Base-by-base conservation (phyloP, 2,113 vertebrate species). In the Ophthalmolycus amberensis region DNA sequence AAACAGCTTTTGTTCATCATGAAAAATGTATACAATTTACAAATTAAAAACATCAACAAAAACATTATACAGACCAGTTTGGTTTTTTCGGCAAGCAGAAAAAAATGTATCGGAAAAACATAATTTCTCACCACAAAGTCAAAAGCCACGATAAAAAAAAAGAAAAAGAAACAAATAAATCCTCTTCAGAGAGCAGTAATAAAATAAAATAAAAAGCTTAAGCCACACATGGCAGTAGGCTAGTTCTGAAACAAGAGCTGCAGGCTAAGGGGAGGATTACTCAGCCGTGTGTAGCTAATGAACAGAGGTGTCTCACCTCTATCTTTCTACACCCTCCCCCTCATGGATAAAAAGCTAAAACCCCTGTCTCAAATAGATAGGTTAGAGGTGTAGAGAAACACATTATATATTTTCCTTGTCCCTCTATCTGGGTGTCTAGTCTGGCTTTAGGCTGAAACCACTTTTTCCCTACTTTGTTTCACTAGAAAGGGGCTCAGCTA, bases 31-130 rank as follows among this genome's bases (percentile, higher is more conserved):
- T 90, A 91, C 88, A 91, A 89, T 93, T 91, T 92, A 94, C 90
- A 94, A 94, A 93, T 88, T 75, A 88, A 88, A 78, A 93, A 91
- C 85, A 89, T 76, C 74, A 90, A 93, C 88, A 91, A 84, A 86
- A 93, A 90, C 84, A 90, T 78, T 91, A 73, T 90, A 93, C 90
- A 93, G 91, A 95, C 92, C 93, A 94, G 92, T 95, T 94, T 95
- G 92, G 92, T 94, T 94, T 87, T 58, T 94, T 92, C 84, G 90
- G 90, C 90, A 93, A 93, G 92, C 93, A 89, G 65, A 85, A 72
- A 88, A 77, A 88, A 56, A 59, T 65, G 1, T 34, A 71, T 25
- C 20, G 0, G 9, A 77, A 32, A 77, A 82, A 78, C 56, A 62
- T 62, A 3, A 76, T 86, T 87, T 90, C 83, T 90, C 86, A 91